A percentile compares a stretch with the other conserved stretches of the same genome.
Conservation (phyloP, 2,888 invertebrate genomes). For the Heliconius charithonia region DNA sequence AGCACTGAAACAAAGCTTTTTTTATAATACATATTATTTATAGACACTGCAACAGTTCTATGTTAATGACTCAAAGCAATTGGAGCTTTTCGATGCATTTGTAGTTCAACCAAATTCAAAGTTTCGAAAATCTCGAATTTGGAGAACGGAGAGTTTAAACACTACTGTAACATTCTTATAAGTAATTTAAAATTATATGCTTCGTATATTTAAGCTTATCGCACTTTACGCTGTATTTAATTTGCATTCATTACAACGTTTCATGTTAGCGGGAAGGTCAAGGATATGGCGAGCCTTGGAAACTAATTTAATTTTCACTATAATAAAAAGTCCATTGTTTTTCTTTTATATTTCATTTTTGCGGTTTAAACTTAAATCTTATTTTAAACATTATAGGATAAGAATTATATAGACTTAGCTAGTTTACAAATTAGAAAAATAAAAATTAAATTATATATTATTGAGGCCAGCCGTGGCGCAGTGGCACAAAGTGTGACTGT, state of each 20-base stretch:
- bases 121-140: too few species aligned
- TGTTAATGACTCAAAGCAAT: not conserved
- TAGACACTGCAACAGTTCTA: not conserved
- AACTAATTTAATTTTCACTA: not conserved
- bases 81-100: too few species aligned
- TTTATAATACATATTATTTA: not conserved
- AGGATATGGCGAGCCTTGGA: not conserved
- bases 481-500: too few species aligned
- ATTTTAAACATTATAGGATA: not conserved
- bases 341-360: not conserved
- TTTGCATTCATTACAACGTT: conserved; percentile 13
- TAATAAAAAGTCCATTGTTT: not conserved
- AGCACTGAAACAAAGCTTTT: too few species aligned
- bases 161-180: too few species aligned
- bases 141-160: too few species aligned
- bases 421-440: too few species aligned
- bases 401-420: not conserved
- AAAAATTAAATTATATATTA: too few species aligned
- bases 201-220: not conserved
- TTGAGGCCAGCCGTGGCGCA: too few species aligned
- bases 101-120: too few species aligned
- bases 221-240: not conserved
- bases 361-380: not conserved
- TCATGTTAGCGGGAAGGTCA: conserved; percentile 6
- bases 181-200: not conserved